Evolutionary conservation across 2,888 invertebrate genomes (phyloP), one percentile per base, ranked within the genome.

Genomic region (Eubasilissa splendida): DNA sequence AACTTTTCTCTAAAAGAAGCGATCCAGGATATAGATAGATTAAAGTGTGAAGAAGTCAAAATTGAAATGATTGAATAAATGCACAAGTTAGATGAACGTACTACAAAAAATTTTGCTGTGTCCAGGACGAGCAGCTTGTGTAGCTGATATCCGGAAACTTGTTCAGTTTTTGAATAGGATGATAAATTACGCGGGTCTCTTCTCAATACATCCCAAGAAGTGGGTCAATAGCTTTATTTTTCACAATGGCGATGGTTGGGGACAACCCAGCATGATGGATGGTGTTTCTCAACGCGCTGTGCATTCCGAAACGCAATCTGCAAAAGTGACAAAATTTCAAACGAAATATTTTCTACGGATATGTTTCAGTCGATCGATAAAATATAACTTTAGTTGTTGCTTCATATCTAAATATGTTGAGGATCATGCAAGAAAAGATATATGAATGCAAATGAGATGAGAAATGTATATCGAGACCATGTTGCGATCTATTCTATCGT

Each of bases 201-300:
- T 71, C 59, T 80, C 79, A 73, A 80, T 79, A 76, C 79, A 54
- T 81, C 76, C 76, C 79, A n/a, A 76, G 82, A 83, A 83, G 65
- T 80, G 82, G 80, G 80, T 83, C 82, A 80, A 83, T 79, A 80
- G 82, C 78, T 80, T 79, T 81, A 83, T 80, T 79, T 79, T 79
- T 80, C 77, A 78, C 79, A 78, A 80, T 63, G 63, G 11, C 60
- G 22, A 70, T 70, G 70, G 52, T 53, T 53, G 22, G 70, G 70
- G 70, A 70, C 70, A 70, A 31, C 42, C 42, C 42, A 52, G 70
- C 22, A 31, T 70, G 70, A 70, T 70, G 53, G 70, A 70, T 70
- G 54, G 53, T 12, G 42, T 68, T 4, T 9, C 70, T 53, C 10
- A 50, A 12, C 11, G 31, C 53, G 70, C 53, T 53, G 10, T 70